Conservation (phyloP, 2,888 invertebrate genomes). For the Schizotus pectinicornis region DNA sequence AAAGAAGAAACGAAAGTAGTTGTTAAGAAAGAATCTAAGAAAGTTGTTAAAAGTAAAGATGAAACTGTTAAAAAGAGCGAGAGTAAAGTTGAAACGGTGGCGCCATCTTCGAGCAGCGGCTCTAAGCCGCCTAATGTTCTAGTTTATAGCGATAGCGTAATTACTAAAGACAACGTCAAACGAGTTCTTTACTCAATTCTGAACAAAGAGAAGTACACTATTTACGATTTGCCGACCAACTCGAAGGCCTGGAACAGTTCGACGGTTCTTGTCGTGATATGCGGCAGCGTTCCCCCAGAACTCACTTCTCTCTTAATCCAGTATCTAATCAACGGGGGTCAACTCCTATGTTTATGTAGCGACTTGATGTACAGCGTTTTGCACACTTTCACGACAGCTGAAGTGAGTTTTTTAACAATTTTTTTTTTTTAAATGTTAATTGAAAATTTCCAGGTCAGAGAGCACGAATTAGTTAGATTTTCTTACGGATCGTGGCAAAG, state of each 20-base stretch:
- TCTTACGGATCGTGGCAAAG: conserved; percentile 84
- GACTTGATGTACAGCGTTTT: conserved; percentile 79
- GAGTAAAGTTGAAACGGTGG: conserved; percentile 22
- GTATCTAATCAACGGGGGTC: conserved; percentile 76
- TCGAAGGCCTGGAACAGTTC: conserved; percentile 49
- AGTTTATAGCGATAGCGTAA: conserved; percentile 80
- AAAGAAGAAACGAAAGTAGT: conserved; percentile 27
- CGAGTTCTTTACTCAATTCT: conserved; percentile 71
- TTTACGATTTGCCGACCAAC: conserved; percentile 64
- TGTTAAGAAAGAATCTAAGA: conserved; percentile 34
- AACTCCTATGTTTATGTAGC: conserved; percentile 79
- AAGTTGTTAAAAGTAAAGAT: conserved; percentile 35
- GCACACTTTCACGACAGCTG: conserved; percentile 83
- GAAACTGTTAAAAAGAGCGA: conserved; percentile 37
- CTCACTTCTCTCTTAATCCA: conserved; percentile 72
- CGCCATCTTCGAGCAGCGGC: conserved; percentile 15
- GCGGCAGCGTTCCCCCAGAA: conserved; percentile 73
- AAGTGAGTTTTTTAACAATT: conserved; percentile 61
- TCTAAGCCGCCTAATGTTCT: conserved; percentile 81
- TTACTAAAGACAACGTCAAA: conserved; percentile 77
- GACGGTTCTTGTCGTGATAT: conserved; percentile 71
- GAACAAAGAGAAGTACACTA: conserved; percentile 75
- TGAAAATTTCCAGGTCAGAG: conserved; percentile 67
- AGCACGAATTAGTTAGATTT: conserved; percentile 83
- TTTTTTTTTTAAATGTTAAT: conserved; percentile 8